Conservation (phyloP, 2,888 invertebrate genomes). For the Isotomurus palustris region DNA sequence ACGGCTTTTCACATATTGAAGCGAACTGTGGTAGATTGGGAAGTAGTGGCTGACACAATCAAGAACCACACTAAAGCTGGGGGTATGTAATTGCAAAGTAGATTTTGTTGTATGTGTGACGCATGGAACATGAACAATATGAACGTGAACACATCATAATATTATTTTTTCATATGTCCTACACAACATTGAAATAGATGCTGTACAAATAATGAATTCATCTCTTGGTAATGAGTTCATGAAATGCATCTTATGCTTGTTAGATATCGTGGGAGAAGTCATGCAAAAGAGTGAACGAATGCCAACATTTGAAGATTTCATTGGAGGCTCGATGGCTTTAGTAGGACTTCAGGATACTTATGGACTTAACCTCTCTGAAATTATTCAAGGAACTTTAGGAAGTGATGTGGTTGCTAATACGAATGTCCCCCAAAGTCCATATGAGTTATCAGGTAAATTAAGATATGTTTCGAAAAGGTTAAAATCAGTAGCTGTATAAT, state of each 20-base stretch:
- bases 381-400: constrained; percentile 45
- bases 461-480: neutral
- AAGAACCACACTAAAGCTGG: constrained; percentile 38
- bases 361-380: constrained; percentile 44
- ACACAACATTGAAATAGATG: no score
- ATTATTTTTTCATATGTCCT: no score
- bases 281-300: constrained; percentile 38
- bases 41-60: constrained; percentile 45
- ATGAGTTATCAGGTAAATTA: constrained; percentile 35
- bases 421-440: constrained; percentile 39
- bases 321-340: constrained; percentile 47
- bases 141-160: no score
- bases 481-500: neutral
- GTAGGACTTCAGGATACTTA: constrained; percentile 47
- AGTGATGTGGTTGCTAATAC: constrained; percentile 16
- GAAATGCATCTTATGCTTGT: constrained; percentile 4
- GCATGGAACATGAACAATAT: no score
- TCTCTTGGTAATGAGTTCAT: no score
- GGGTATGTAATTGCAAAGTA: constrained; percentile 21
- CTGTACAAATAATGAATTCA: no score
- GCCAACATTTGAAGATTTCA: constrained; percentile 46
- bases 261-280: constrained; percentile 39
- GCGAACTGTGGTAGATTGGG: constrained; percentile 48
- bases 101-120: no score
- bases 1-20: constrained; percentile 49